Conservation (phyloP, 2,888 invertebrate species). For the Carterocephalus palaemon region DNA sequence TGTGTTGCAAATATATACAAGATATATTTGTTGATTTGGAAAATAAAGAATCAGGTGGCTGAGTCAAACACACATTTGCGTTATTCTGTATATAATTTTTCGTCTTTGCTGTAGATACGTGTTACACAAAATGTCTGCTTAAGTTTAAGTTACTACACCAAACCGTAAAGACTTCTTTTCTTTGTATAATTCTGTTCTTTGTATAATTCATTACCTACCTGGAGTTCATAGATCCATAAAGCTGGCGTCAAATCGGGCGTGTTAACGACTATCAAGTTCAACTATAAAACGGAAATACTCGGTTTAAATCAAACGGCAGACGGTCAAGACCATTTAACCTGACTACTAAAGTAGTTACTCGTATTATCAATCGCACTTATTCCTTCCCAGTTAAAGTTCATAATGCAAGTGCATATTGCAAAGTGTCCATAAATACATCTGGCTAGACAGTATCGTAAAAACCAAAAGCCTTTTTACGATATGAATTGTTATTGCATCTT, state of each 20-base stretch:
- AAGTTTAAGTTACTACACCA: no score
- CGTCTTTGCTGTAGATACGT: no score
- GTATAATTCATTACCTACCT: no score
- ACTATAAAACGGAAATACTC: slow-evolving; percentile 24
- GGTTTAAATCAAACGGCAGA: slow-evolving; percentile 17
- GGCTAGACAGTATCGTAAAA: slow-evolving; percentile 61
- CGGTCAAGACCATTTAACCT: slow-evolving; percentile 7
- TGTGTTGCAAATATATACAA: no score
- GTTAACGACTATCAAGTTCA: slow-evolving; percentile 12
- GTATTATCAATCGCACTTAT: neutral
- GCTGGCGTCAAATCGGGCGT: slow-evolving; percentile 1
- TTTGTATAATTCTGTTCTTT: neutral
- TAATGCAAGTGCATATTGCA: slow-evolving; percentile 38
- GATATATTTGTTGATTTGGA: no score
- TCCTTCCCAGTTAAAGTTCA: slow-evolving; percentile 30
- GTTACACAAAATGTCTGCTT: no score
- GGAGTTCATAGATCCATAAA: neutral
- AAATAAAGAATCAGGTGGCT: no score
- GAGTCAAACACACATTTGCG: no score
- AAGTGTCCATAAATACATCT: slow-evolving; percentile 44
- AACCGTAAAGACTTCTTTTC: no score
- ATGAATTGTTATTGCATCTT: slow-evolving; percentile 48
- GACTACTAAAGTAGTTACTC: neutral
- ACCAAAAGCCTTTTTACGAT: slow-evolving; percentile 44
- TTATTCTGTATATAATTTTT: no score